A percentile compares a stretch with the other conserved stretches of the same genome.
phyloP scores from a whole-genome alignment of 2,113 vertebrate genomes.

The Polypterus senegalus region DNA sequence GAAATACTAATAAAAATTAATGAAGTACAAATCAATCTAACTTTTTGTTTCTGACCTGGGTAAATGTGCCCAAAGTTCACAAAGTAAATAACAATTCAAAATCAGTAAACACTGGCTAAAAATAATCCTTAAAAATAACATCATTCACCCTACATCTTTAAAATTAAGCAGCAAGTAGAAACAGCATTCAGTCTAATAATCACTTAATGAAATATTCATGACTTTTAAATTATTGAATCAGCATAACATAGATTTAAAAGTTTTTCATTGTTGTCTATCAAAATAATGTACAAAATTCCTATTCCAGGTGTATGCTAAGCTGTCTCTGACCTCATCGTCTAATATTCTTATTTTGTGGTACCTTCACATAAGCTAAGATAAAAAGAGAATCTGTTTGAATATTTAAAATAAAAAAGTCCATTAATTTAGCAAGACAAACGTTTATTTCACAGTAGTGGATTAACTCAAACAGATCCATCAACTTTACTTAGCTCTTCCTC shows the following conservation, averaged over 20 bases:
- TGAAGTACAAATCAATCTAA: conserved; percentile 32
- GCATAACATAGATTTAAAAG: conserved; percentile 35
- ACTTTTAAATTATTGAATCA: conserved; percentile 29
- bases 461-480: too few relatives aligned
- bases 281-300: conserved; percentile 20
- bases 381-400: too few relatives aligned
- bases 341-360: too few relatives aligned
- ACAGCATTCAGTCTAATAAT: conserved; percentile 22
- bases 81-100: conserved; percentile 18
- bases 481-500: neutral
- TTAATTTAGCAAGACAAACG: too few relatives aligned
- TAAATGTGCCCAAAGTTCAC: conserved; percentile 29
- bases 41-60: conserved; percentile 16
- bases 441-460: too few relatives aligned
- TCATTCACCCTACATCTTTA: conserved; percentile 2
- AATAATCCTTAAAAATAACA: conserved; percentile 7
- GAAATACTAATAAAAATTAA: conserved; percentile 4
- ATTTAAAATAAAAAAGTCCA: too few relatives aligned
- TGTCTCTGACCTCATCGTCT: too few relatives aligned
- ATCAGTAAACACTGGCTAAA: conserved; percentile 32
- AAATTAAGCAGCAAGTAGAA: conserved; percentile 38
- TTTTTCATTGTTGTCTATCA: conserved; percentile 33
- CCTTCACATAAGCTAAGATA: too few relatives aligned
- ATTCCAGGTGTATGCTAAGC: conserved; percentile 41
- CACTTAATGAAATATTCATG: conserved; percentile 28